Evolutionary conservation across 2,888 invertebrate genomes (phyloP).

Genomic region (Chelonus formosanus): DNA sequence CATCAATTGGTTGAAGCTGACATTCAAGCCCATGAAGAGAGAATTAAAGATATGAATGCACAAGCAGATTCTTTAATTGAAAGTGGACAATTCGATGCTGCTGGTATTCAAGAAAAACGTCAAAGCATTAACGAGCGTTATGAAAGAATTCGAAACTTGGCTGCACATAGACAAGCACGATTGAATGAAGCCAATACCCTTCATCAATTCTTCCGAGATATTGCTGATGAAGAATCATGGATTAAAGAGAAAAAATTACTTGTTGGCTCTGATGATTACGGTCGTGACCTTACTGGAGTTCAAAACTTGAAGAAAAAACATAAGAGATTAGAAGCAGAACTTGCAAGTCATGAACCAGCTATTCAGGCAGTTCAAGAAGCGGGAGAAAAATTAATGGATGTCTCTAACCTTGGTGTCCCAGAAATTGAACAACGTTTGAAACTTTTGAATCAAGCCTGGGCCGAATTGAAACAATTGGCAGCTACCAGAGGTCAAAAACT

Average conservation of each 20-base stretch:
- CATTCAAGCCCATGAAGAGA: conserved; percentile 94
- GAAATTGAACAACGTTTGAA: conserved; percentile 89
- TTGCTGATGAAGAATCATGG: conserved; percentile 99
- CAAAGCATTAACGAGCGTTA: conserved; percentile 97
- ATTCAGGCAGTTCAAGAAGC: conserved; percentile 93
- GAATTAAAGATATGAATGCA: conserved; percentile 92
- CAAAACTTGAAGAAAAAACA: conserved; percentile 99
- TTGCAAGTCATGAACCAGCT: conserved; percentile 97
- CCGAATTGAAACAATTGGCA: conserved; percentile 88
- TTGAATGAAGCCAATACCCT: conserved; percentile 96
- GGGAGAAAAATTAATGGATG: conserved; percentile 92
- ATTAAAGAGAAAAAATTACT: conserved; percentile 98
- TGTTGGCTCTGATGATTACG: conserved; percentile 98
- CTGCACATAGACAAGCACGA: conserved; percentile 89
- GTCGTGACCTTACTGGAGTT: conserved; percentile 96
- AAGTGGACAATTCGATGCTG: conserved; percentile 96
- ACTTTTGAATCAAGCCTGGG: conserved; percentile 91
- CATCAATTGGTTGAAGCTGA: conserved; percentile 99
- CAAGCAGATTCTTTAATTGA: conserved; percentile 96
- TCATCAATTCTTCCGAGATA: conserved; percentile 99
- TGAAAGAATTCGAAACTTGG: conserved; percentile 90
- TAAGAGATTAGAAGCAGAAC: conserved; percentile 96
- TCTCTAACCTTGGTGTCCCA: conserved; percentile 89
- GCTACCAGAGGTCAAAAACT: conserved; percentile 91
- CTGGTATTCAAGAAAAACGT: conserved; percentile 93